Percentiles rank a stretch among this genome's conserved stretches.
phyloP scores from a whole-genome alignment of 2,888 invertebrate species.

The Ectemnius lituratus region DNA sequence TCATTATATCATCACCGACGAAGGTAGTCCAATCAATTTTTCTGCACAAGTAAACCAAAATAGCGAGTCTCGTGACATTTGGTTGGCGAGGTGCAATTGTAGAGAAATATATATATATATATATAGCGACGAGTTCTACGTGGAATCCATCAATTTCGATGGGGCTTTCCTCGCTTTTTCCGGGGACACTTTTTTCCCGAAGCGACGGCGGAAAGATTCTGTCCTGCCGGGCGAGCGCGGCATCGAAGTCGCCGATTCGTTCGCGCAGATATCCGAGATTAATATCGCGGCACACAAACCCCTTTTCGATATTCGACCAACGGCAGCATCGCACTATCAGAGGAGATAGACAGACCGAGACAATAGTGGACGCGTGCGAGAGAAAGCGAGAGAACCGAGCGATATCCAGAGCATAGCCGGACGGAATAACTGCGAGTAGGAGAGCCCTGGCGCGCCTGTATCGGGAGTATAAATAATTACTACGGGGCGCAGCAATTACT shows the following conservation, averaged over 20 bases:
- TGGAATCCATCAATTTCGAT: no score
- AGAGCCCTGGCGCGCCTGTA: conserved; percentile 67
- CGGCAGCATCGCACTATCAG: no score
- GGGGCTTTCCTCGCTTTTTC: neutral
- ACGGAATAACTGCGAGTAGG: conserved; percentile 34
- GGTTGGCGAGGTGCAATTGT: no score
- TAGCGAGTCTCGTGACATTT: no score
- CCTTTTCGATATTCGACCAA: conserved; percentile 48
- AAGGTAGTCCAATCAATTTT: no score
- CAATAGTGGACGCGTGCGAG: conserved; percentile 27
- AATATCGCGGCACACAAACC: conserved; percentile 44
- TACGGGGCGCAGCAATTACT: conserved; percentile 77
- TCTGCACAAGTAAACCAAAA: no score
- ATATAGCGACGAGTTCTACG: no score
- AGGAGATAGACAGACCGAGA: no score
- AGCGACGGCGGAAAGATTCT: conserved; percentile 24
- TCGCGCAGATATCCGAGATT: conserved; percentile 49
- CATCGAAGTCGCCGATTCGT: conserved; percentile 64
- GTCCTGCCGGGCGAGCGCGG: conserved; percentile 55
- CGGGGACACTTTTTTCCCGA: conserved; percentile 37
- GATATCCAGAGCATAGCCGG: conserved; percentile 9
- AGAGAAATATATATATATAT: no score
- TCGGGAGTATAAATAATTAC: conserved; percentile 78
- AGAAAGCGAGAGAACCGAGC: neutral
- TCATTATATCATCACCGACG: neutral